Base-by-base conservation (phyloP, 2,113 vertebrate species). In the Hassar affinis region DNA sequence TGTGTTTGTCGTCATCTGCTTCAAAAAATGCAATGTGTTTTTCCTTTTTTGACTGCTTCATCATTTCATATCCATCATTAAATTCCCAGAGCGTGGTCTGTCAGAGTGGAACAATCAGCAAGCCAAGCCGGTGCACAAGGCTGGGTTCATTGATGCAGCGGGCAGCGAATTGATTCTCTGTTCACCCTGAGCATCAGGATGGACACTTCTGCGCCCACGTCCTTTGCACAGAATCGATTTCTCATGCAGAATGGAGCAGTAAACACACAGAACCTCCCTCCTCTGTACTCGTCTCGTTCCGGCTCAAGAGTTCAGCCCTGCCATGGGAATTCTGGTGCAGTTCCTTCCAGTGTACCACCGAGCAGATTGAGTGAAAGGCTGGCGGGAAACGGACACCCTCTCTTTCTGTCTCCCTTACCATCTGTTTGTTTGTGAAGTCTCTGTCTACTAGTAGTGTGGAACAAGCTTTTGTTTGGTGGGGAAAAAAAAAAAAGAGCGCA, bases 381-480 rank as follows among this genome's bases (percentile, higher is more conserved):
- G 38, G 57, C 7, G 68, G 33, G 22, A 47, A 75, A 52, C 6
- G 18, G 45, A 35, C 69, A 8, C 30, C 14, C 49, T 61, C 33
- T 74, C 49, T 25, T 38, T 18, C 47, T 9, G 15, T 82, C n/a
- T 83, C 80, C 79, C 74, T 82, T 57, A 27, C 83, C 84, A 88
- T 86, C 85, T 85, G 85, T 85, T 88, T 82, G 79, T 82, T 85
- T 85, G 66, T 27, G 64, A 72, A 82, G 57, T 75, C 75, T 76
- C 74, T 27, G 61, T 78, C 47, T 79, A 71, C 85, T 84, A 61
- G 71, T 84, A 49, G 84, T 76, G 87, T 59, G 78, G 84, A 88
- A 87, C 81, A 72, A 57, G 72, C 33, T 76, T 84, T 84, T 84
- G 69, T 81, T 81, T 12, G 25, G 30, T 42, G 33, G 18, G 79